phyloP scores from a whole-genome alignment of 2,888 invertebrate species.

The Acleris literana region DNA sequence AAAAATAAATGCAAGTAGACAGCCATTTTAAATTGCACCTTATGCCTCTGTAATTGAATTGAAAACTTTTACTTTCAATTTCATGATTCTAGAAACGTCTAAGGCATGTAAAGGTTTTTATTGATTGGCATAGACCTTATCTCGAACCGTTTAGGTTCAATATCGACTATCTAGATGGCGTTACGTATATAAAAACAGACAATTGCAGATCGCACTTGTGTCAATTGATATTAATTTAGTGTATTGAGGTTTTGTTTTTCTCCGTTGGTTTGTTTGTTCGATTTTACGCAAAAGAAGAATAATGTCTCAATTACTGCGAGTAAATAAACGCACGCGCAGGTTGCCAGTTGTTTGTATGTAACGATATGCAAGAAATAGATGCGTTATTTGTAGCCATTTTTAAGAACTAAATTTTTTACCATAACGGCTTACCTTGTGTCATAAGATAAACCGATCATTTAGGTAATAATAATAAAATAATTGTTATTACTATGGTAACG shows the following conservation, averaged over 20 bases:
- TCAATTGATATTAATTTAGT: constrained; percentile 38
- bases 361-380: constrained; percentile 1
- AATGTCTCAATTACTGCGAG: constrained; percentile 29
- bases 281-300: constrained; percentile 40
- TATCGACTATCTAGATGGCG: neutral
- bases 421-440: no score
- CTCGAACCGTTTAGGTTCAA: neutral
- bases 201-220: constrained; percentile 38
- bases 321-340: constrained; percentile 12
- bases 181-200: neutral
- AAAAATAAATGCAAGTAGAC: neutral
- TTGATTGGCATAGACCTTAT: neutral
- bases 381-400: neutral
- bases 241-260: constrained; percentile 38
- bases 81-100: neutral
- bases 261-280: constrained; percentile 30
- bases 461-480: no score
- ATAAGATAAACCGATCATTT: no score
- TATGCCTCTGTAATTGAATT: neutral
- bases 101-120: neutral
- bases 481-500: no score
- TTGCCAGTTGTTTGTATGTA: neutral
- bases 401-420: no score
- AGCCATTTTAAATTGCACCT: neutral
- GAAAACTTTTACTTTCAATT: neutral